Evolutionary conservation across 92 coral and sea anemone genomes (phyloP), one percentile per base, ranked within the genome.

Genomic region (Zoanthus solanderi): DNA sequence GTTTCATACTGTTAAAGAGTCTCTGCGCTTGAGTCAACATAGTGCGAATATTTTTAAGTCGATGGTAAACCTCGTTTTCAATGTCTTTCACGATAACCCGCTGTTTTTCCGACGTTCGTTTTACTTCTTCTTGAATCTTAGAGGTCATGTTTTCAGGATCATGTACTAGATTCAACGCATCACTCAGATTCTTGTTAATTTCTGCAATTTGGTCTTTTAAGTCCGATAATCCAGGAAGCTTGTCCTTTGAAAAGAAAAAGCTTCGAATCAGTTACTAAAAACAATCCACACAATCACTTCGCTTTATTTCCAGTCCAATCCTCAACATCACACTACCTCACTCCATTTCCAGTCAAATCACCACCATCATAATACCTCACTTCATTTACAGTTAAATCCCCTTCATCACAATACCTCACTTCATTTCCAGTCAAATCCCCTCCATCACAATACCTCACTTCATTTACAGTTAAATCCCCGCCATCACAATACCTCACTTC

Each of bases 191-290:
- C 75, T 65, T 66, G 9, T 66, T 81, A 44, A 81, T 68, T 10
- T 67, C 75, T 37, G 23, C 2, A 50, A 81, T 81, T 23, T 63
- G 75, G 75, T 81, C 75, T 47, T 60, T 67, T 53, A 81, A 81
- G 18, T 81, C 85, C 6, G 85, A 81, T 52, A 81, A 81, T 47
- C 76, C 85, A 11, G 85, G 85, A 28, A 81, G 85, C 72, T 80
- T 80, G 42, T 80, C 85, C 85, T 80, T 61, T 63, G 11, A 12
- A 65, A 37, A 7, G 2, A 30, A 69, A 30, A 50, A 37, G 42
- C 56, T 50, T 50, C 56, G 5, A 50, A 11, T 50, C 56, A 50
- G 11, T 11, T 2, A 50, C 56, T 7, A 50, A 7, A 50, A 50
- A 50, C 56, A 7, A 50, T 37, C 4, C 2, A 4, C 4, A 37